These are phyloP conservation scores for Enteromius mattozi DNA, from an alignment of 2,797 vertebrate species.

Conservation along the genomic window DNA sequence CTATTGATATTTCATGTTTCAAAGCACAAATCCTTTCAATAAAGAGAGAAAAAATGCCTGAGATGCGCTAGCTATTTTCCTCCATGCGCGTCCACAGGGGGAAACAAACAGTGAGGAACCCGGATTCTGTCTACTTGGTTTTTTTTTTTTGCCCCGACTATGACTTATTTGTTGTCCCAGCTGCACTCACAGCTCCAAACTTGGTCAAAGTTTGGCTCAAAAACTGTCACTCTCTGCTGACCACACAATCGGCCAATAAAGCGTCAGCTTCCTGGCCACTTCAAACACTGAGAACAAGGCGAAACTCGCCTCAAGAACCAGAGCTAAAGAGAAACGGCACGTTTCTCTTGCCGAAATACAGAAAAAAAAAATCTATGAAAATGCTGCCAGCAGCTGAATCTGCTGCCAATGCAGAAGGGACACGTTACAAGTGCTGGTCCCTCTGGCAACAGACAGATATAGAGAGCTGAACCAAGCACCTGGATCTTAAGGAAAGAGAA, in stretches of 20 bases:
- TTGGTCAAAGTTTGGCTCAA: conserved; percentile 48
- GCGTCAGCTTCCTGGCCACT: conserved; percentile 44
- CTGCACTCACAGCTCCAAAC: conserved; percentile 48
- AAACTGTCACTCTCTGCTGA: conserved; percentile 48
- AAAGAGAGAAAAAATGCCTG: conserved; percentile 55
- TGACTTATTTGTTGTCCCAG: conserved; percentile 41
- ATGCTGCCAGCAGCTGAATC: conserved; percentile 57
- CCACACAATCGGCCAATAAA: conserved; percentile 46
- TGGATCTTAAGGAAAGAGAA: conserved; percentile 50
- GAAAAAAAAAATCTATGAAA: conserved; percentile 49
- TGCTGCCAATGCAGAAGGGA: conserved; percentile 50
- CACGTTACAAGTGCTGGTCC: conserved; percentile 54
- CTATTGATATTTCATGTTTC: conserved; percentile 79
- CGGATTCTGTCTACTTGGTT: conserved; percentile 57
- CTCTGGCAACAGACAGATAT: conserved; percentile 57
- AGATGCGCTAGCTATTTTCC: conserved; percentile 70
- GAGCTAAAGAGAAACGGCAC: conserved; percentile 43
- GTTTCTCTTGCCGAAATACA: conserved; percentile 26
- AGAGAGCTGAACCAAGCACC: conserved; percentile 51
- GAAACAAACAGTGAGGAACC: conserved; percentile 64
- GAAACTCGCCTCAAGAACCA: conserved; percentile 47
- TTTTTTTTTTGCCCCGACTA: conserved; percentile 39
- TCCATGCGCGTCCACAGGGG: conserved; percentile 69
- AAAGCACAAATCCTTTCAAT: conserved; percentile 75
- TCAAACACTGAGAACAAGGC: conserved; percentile 44